A percentile compares a stretch with the other conserved stretches of the same genome.
These are phyloP conservation scores for Nezara viridula DNA, from an alignment of 2,888 invertebrate species.

Conservation along the genomic window DNA sequence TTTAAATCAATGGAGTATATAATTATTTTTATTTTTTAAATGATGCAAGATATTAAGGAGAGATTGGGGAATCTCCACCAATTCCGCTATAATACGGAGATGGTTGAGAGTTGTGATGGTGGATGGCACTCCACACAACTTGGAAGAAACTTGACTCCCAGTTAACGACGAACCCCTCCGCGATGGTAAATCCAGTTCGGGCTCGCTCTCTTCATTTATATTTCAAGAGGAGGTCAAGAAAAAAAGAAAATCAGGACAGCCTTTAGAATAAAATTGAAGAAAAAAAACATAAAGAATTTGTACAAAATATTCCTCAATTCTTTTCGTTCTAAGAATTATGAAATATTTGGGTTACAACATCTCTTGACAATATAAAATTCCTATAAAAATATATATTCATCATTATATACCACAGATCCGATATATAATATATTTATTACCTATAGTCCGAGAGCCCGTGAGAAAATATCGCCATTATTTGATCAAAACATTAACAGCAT, in stretches of 20 bases:
- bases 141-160: conserved; percentile 5
- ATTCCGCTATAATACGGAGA: background rate
- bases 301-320: background rate
- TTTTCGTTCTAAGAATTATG: too few relatives aligned
- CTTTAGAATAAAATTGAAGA: background rate
- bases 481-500: too few relatives aligned
- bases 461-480: too few relatives aligned
- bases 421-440: too few relatives aligned
- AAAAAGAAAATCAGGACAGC: background rate
- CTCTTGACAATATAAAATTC: background rate
- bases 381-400: too few relatives aligned
- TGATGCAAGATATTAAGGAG: background rate
- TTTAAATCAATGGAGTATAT: too few relatives aligned
- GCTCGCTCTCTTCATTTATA: background rate
- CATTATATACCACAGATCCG: too few relatives aligned
- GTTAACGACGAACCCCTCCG: conserved; percentile 5
- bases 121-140: conserved; percentile 9
- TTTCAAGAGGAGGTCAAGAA: background rate
- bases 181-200: background rate
- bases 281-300: too few relatives aligned
- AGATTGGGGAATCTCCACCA: background rate
- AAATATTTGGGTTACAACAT: background rate
- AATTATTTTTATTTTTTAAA: background rate
- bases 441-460: too few relatives aligned
- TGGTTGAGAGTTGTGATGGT: background rate